A percentile compares a stretch with the other conserved stretches of the same genome.
phyloP scores from a whole-genome alignment of 2,797 vertebrate genomes.

The Coendou prehensilis region DNA sequence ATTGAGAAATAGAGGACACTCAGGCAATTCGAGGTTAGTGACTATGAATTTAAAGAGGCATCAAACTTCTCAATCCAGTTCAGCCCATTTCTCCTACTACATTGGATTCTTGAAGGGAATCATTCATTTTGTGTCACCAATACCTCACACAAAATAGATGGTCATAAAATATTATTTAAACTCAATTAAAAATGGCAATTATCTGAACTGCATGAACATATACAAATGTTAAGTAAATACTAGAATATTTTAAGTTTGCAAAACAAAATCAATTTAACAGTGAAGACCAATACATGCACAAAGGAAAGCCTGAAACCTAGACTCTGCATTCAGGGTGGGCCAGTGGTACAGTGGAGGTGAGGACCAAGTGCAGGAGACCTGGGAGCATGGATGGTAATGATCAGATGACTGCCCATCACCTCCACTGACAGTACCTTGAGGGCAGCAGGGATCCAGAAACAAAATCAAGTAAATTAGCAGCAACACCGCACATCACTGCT shows the following conservation, averaged over 20 bases:
- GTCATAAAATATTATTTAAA: neutral
- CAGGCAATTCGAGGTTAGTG: neutral
- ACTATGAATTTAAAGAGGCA: neutral
- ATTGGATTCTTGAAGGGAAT: neutral
- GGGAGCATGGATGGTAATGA: neutral
- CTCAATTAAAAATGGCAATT: neutral
- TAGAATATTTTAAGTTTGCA: constrained; percentile 20
- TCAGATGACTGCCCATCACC: neutral
- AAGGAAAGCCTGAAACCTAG: neutral
- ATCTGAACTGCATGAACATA: neutral
- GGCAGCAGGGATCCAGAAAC: neutral
- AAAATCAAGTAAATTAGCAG: neutral
- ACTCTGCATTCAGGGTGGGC: neutral
- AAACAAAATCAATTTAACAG: neutral
- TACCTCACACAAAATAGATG: neutral
- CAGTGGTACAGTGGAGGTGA: neutral
- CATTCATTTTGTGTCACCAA: neutral
- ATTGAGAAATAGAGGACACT: neutral
- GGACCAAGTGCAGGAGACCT: neutral
- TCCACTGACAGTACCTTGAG: neutral
- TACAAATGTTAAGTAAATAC: neutral
- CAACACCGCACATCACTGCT: neutral
- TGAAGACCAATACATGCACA: neutral
- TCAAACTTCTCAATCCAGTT: neutral
- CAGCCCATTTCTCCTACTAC: neutral